Base-by-base conservation (phyloP, 1,140 invertebrate genomes). In the Drosophila nannoptera region DNA sequence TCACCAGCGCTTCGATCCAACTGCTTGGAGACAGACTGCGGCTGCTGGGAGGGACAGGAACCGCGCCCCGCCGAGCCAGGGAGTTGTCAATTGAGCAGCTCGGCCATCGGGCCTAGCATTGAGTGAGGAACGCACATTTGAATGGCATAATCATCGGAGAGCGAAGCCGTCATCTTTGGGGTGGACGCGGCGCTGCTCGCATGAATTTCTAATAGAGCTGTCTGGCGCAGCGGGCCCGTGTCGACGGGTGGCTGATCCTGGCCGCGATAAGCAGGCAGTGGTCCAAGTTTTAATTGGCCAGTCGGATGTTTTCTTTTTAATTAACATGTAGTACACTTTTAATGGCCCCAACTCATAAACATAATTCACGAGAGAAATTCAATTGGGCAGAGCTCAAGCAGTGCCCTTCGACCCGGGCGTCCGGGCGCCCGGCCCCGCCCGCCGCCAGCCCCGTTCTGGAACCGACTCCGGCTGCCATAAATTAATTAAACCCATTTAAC, bases 401-500 rank as follows among this genome's bases (percentile, higher is more conserved):
- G 32, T 42, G 42, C 46, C 50, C 73, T 80, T 59, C 29, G 36
- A 12, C 31, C 40, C 52, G 31, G 12, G 40, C 40, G n/a, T 5
- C n/a, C 40, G 45, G 22, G 40, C 40, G n/a, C 12, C n/a, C 40
- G 45, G 22, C 33, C 9, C 14, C 46, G 70, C 62, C 67, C 68
- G 59, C n/a, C n/a, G n/a, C n/a, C n/a, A n/a, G 71, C 61, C 64
- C 35, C 60, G 46, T 64, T 54, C 43, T 64, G 69, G 59, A 43
- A 62, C 52, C 40, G 54, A 56, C 73, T 82, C 66, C 77, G 77
- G 76, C 75, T 62, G 80, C 81, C 76, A 80, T 86, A 84, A 83
- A 83, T 86, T 76, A 84, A 83, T 83, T 83, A 86, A 83, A 84
- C 80, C 81, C 80, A 84, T 83, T 83, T 83, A 83, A 83, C 80